Base-by-base conservation (phyloP, 2,888 invertebrate genomes). In the Drosophila flavopinicola region DNA sequence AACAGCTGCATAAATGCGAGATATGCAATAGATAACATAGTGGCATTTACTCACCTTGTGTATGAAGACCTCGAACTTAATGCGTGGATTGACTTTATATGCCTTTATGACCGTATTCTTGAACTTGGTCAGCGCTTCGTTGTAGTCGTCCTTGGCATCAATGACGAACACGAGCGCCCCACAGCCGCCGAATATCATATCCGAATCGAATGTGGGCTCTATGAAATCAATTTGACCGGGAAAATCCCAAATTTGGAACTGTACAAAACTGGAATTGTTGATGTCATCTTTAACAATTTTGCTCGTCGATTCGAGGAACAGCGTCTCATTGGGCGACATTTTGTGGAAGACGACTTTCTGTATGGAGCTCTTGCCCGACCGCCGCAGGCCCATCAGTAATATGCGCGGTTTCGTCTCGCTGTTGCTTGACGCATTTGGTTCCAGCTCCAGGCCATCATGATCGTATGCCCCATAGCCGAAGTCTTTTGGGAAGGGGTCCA, bases 321-420 rank as follows among this genome's bases (percentile, higher is more conserved):
- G 92, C 0, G 99, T 99, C 92, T 99, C 99, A 92, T 99, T 99
- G 1, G 99, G 99, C 1, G 99, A 98, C 98, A 99, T 99, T 92
- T 99, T 99, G 91, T 99, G 99, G 91, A 99, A 99, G n/a, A 99
- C 99, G 3, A 99, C 99, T 93, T 99, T 99, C 90, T 99, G 98
- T 88, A 99, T 99, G 0, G 99, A 99, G 48, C 99, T 99, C 91
- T 99, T 99, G 42, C 99, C 99, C 88, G 99, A 99, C 90, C 99
- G 95, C 90, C 98, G 93, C 11, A 98, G 92, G 2, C 99, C 99
- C 98, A 99, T 98, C 20, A 99, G 92, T 29, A 99, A 92, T 88
- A 99, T 98, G 78, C 98, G 94, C 41, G 99, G 98, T 90, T 98
- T 98, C 78, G 90, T 85, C 41, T 91, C 91, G 37, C 93, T 91